A percentile compares a stretch with the other conserved stretches of the same genome.
Conservation (phyloP, 1,140 invertebrate genomes). For the Drosophila funebris region DNA sequence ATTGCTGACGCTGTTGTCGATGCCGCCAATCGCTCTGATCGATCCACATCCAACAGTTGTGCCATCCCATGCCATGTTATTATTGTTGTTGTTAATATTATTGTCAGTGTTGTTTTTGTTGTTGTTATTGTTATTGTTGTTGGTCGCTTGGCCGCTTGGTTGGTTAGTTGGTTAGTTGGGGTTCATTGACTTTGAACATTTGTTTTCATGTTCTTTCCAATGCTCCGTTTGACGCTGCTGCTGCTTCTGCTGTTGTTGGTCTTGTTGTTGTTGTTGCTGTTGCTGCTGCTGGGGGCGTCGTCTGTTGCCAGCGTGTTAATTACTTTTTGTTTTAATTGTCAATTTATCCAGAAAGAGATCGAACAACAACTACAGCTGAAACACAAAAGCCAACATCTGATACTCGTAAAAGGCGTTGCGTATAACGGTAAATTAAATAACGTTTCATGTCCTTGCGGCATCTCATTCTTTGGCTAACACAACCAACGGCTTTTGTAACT, state of each 20-base stretch:
- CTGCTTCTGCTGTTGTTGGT: conserved; percentile 29
- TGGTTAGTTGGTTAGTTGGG: conserved; percentile 13
- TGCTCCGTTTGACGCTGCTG: conserved; percentile 30
- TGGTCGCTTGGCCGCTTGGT: neutral
- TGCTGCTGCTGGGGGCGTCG: conserved; percentile 34
- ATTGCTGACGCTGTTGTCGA: conserved; percentile 29
- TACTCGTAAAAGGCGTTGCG: neutral
- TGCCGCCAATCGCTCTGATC: conserved; percentile 48
- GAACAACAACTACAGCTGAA: conserved; percentile 5
- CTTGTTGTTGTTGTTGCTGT: conserved; percentile 26
- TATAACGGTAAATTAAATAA: neutral
- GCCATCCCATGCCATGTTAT: conserved; percentile 21
- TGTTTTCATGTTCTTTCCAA: conserved; percentile 47
- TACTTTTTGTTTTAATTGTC: conserved; percentile 77
- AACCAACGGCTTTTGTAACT: neutral
- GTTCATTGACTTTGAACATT: conserved; percentile 72
- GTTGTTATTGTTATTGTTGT: neutral
- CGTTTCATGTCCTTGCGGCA: conserved; percentile 5
- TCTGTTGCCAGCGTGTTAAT: conserved; percentile 63
- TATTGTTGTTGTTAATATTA: neutral
- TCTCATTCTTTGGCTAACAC: neutral
- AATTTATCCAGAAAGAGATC: conserved; percentile 51
- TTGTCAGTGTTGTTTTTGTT: neutral
- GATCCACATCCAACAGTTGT: conserved; percentile 51
- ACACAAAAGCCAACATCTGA: neutral